Conservation (phyloP, 2,888 invertebrate species). For the Cephus rjabovi region DNA sequence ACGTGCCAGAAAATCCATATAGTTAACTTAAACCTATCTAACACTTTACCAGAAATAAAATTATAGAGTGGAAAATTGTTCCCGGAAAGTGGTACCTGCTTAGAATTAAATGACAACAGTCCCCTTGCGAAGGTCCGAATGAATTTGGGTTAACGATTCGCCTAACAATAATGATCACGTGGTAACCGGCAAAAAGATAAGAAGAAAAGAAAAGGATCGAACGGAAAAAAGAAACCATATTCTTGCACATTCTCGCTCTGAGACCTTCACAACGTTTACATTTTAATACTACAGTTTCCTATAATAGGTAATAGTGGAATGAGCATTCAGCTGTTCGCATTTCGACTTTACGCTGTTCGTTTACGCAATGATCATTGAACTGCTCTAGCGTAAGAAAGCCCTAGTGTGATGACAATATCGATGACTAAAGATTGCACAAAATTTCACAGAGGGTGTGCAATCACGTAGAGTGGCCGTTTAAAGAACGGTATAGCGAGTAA, state of each 20-base stretch:
- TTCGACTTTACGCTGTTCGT: background rate
- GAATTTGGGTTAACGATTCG: background rate
- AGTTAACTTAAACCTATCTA: background rate
- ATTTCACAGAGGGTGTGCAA: background rate
- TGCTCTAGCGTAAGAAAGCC: background rate
- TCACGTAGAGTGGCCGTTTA: background rate
- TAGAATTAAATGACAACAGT: background rate
- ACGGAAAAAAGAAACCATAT: slow-evolving; percentile 8
- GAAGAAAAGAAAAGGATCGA: slow-evolving; percentile 1
- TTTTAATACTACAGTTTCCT: background rate
- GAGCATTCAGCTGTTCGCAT: background rate
- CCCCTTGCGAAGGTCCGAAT: background rate
- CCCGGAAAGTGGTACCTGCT: background rate
- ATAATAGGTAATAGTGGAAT: background rate
- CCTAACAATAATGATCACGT: background rate
- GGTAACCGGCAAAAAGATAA: background rate
- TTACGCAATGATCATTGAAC: background rate
- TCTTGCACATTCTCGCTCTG: slow-evolving; percentile 4
- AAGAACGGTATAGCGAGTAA: background rate
- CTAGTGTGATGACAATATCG: background rate
- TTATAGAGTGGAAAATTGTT: background rate
- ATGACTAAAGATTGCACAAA: background rate
- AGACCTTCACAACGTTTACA: background rate
- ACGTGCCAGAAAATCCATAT: background rate
- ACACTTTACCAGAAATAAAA: background rate